phyloP scores from a whole-genome alignment of 2,797 vertebrate genomes.

The Rhadinocentrus ornatus region DNA sequence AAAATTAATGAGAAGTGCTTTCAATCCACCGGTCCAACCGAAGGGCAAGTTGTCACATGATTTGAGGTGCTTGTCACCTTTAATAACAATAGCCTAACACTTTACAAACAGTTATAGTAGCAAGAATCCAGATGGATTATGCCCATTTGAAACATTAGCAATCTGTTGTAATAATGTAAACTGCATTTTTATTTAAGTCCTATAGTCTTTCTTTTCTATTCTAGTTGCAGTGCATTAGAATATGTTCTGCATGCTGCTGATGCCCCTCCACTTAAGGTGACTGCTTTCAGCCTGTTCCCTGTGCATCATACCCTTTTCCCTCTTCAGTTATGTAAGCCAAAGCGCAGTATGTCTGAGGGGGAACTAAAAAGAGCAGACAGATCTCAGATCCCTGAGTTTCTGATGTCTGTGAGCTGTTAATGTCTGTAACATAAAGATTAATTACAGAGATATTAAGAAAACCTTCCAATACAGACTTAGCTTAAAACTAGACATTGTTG shows the following conservation, averaged over 20 bases:
- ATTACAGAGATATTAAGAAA: slow-evolving; percentile 3
- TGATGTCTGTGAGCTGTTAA: slow-evolving; percentile 22
- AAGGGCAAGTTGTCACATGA: not conserved
- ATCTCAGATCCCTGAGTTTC: slow-evolving; percentile 45
- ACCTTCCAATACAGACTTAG: not conserved
- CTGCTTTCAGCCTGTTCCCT: slow-evolving; percentile 47
- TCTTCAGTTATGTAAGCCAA: slow-evolving; percentile 60
- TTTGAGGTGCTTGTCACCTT: slow-evolving; percentile 4
- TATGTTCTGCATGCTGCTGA: slow-evolving; percentile 2
- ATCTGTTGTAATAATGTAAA: not conserved
- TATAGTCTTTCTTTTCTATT: not conserved
- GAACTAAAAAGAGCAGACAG: slow-evolving; percentile 39
- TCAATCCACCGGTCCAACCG: not conserved
- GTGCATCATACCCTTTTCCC: slow-evolving; percentile 45
- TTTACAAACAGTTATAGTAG: not conserved
- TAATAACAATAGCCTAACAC: not conserved
- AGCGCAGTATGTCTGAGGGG: slow-evolving; percentile 41
- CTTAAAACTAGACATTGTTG: slow-evolving; percentile 15
- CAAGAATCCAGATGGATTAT: slow-evolving; percentile 8
- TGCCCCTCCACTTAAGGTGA: slow-evolving; percentile 36
- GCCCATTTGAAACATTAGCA: not conserved
- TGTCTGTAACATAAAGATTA: not conserved
- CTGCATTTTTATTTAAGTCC: slow-evolving; percentile 1
- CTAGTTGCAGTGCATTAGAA: not conserved
- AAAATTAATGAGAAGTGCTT: slow-evolving; percentile 19